Evolutionary conservation across 1,140 invertebrate species (phyloP).

Genomic region (Bacillus rossius): DNA sequence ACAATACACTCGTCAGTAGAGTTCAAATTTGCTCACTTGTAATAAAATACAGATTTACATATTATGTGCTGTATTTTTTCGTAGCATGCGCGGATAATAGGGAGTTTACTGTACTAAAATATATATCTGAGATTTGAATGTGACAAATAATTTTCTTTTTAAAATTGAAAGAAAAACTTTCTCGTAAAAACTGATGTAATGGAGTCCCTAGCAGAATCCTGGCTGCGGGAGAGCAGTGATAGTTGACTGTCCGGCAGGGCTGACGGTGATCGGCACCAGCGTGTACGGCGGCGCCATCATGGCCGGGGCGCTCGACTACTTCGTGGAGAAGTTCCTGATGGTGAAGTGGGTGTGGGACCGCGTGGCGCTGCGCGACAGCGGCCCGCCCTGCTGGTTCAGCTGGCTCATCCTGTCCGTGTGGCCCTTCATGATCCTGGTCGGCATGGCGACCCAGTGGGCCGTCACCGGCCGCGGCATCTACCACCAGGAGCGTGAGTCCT

Average conservation of each 20-base stretch:
- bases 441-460: conserved; percentile 59
- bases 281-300: conserved; percentile 71
- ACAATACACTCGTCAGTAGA: too few relatives aligned
- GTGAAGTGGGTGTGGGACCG: conserved; percentile 61
- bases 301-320: conserved; percentile 66
- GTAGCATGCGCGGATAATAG: too few relatives aligned
- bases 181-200: too few relatives aligned
- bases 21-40: too few relatives aligned
- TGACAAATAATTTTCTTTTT: too few relatives aligned
- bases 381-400: conserved; percentile 64
- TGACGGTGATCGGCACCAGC: conserved; percentile 70
- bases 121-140: too few relatives aligned
- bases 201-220: too few relatives aligned
- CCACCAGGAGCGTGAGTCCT: conserved; percentile 54
- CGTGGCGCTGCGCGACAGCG: conserved; percentile 40
- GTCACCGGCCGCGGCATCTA: conserved; percentile 65
- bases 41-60: too few relatives aligned
- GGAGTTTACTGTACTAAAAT: too few relatives aligned
- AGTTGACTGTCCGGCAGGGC: conserved; percentile 48
- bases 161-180: too few relatives aligned
- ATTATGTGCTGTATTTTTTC: too few relatives aligned
- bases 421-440: conserved; percentile 63
- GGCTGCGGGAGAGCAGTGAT: too few relatives aligned
- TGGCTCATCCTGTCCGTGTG: conserved; percentile 69
- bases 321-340: conserved; percentile 65